These are phyloP conservation scores for Ganaspis sp. DNA, from an alignment of 1,140 invertebrate genomes.

Conservation along the genomic window DNA sequence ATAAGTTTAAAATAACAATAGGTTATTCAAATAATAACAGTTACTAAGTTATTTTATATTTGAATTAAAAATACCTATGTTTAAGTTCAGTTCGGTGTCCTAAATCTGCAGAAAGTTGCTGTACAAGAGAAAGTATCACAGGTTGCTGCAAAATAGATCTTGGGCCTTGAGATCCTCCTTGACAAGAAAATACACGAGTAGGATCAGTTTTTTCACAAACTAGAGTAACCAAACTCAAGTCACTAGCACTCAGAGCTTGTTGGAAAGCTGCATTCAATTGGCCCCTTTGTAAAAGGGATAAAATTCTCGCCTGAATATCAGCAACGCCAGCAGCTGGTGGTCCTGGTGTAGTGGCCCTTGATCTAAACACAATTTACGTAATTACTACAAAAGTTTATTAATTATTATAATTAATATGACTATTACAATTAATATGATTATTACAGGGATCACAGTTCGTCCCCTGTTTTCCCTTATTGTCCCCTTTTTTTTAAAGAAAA, in stretches of 20 bases:
- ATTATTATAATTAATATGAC: too few relatives aligned
- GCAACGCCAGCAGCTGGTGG: conserved; percentile 65
- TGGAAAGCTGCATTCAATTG: conserved; percentile 92
- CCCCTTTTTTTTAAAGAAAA: too few relatives aligned
- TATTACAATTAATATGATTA: too few relatives aligned
- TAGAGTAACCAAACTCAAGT: conserved; percentile 88
- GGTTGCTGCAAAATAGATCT: conserved; percentile 81
- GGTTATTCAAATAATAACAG: too few relatives aligned
- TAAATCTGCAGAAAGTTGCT: conserved; percentile 93
- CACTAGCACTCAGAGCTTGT: conserved; percentile 89
- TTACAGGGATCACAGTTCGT: too few relatives aligned
- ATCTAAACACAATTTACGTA: conserved; percentile 64
- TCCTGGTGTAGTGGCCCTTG: conserved; percentile 78
- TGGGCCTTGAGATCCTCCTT: conserved; percentile 72
- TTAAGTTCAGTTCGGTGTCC: conserved; percentile 90
- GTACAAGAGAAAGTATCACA: conserved; percentile 92
- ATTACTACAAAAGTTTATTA: conserved; percentile 15
- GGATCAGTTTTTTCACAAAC: conserved; percentile 90
- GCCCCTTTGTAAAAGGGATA: conserved; percentile 83
- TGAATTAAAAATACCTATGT: conserved; percentile 83
- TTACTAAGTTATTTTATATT: too few relatives aligned
- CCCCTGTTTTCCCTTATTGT: too few relatives aligned
- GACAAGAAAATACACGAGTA: conserved; percentile 85
- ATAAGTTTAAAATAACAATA: too few relatives aligned
- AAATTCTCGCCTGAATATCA: conserved; percentile 81